These are phyloP conservation scores for Cryptotermes secundus DNA, from an alignment of 1,140 invertebrate species.

Conservation along the genomic window DNA sequence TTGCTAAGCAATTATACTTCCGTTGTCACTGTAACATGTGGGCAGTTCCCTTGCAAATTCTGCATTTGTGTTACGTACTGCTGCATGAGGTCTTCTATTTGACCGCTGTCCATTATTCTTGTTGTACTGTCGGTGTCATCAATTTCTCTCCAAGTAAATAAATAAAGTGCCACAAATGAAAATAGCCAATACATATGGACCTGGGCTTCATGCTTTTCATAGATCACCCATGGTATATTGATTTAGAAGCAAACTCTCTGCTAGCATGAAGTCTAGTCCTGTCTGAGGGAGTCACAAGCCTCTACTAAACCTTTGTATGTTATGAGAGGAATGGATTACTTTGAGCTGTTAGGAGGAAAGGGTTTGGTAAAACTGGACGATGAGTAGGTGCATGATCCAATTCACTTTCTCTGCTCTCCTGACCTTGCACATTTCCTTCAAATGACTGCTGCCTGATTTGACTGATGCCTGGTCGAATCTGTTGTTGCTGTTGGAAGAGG, in stretches of 20 bases:
- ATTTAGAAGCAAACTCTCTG: background rate
- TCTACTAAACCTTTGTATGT: conserved; percentile 10
- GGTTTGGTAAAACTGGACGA: conserved; percentile 3
- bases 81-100: too few species aligned
- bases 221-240: background rate
- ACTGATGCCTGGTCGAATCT: conserved; percentile 25
- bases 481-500: background rate
- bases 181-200: background rate
- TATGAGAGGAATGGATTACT: conserved; percentile 33
- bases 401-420: background rate
- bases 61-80: too few species aligned
- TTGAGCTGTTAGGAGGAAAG: conserved; percentile 24
- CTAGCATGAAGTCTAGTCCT: background rate
- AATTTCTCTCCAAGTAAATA: too few species aligned
- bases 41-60: too few species aligned
- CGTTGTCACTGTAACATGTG: too few species aligned
- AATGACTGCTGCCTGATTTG: conserved; percentile 33
- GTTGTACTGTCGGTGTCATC: too few species aligned
- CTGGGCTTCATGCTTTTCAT: background rate
- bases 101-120: too few species aligned
- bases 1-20: too few species aligned
- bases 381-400: background rate
- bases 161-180: background rate
- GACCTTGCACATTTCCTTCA: background rate
- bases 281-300: background rate